These are phyloP conservation scores for Notolepis coatsorum DNA, from an alignment of 2,797 vertebrate genomes.

Conservation along the genomic window DNA sequence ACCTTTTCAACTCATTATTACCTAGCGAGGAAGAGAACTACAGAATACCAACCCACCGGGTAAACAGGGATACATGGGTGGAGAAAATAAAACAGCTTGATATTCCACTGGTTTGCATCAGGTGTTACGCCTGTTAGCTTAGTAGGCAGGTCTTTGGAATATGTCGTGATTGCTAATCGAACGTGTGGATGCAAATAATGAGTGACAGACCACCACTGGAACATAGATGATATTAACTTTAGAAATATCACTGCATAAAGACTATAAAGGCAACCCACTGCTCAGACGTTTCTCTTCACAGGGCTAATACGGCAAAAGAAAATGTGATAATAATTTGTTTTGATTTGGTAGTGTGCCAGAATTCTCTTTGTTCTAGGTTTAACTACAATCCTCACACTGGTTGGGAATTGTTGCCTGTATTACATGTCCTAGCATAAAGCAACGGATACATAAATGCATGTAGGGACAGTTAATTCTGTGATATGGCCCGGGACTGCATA, in stretches of 20 bases:
- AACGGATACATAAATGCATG: constrained; percentile 34
- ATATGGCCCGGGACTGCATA: constrained; percentile 16
- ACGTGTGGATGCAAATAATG: constrained; percentile 78
- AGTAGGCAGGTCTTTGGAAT: constrained; percentile 80
- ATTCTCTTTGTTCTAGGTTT: constrained; percentile 60
- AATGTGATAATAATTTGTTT: constrained; percentile 51
- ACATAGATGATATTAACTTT: constrained; percentile 77
- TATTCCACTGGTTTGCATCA: constrained; percentile 79
- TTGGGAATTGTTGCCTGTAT: constrained; percentile 65
- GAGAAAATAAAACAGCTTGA: constrained; percentile 66
- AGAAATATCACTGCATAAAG: constrained; percentile 72
- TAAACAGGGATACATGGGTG: constrained; percentile 60
- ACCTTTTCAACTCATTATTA: no score
- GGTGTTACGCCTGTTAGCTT: constrained; percentile 80
- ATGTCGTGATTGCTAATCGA: constrained; percentile 81
- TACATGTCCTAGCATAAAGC: constrained; percentile 47
- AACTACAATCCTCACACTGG: constrained; percentile 58
- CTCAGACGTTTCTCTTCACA: constrained; percentile 70
- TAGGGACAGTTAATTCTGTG: constrained; percentile 55
- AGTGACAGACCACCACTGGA: constrained; percentile 73
- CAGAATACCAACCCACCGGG: constrained; percentile 42
- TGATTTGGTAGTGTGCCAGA: constrained; percentile 64
- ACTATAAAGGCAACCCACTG: constrained; percentile 75
- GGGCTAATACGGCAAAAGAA: constrained; percentile 72
- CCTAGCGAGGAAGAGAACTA: constrained; percentile 22